A percentile compares a stretch with the other conserved stretches of the same genome.
phyloP scores from a whole-genome alignment of 1,140 invertebrate species.

The Papilio polyxenes region DNA sequence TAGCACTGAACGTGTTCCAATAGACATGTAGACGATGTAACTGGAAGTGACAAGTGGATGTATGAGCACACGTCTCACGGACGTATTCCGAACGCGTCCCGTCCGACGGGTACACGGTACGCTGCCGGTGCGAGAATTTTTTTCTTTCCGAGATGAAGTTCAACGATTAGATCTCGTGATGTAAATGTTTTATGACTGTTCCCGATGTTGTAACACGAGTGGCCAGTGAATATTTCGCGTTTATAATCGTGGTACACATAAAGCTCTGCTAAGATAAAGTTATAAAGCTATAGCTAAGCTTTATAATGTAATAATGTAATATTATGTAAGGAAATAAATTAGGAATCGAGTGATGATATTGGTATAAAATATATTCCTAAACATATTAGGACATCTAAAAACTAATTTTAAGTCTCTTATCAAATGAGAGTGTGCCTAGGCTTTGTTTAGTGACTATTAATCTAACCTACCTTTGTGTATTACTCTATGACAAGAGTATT shows the following conservation, averaged over 20 bases:
- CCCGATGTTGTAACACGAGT: constrained; percentile 46
- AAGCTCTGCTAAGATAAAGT: constrained; percentile 8
- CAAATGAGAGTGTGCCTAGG: too few relatives aligned
- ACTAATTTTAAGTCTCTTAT: too few relatives aligned
- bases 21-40: constrained; percentile 27
- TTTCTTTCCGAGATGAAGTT: constrained; percentile 46
- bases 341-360: too few relatives aligned
- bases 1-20: constrained; percentile 15
- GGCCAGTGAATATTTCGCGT: constrained; percentile 42
- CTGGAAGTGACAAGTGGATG: constrained; percentile 28
- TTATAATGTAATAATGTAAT: not conserved
- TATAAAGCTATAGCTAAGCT: not conserved
- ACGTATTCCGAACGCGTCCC: constrained; percentile 33
- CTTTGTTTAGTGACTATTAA: too few relatives aligned
- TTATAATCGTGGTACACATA: constrained; percentile 22
- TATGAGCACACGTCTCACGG: constrained; percentile 32
- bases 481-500: too few relatives aligned
- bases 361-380: too few relatives aligned
- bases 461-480: too few relatives aligned
- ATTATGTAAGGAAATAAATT: not conserved
- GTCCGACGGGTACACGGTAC: constrained; percentile 14
- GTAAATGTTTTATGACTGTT: constrained; percentile 47
- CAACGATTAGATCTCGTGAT: constrained; percentile 48
- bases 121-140: constrained; percentile 40
- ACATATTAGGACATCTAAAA: too few relatives aligned